A percentile compares a stretch with the other conserved stretches of the same genome.
Evolutionary conservation across 2,888 invertebrate species (phyloP).

Genomic region (Villa cingulata): DNA sequence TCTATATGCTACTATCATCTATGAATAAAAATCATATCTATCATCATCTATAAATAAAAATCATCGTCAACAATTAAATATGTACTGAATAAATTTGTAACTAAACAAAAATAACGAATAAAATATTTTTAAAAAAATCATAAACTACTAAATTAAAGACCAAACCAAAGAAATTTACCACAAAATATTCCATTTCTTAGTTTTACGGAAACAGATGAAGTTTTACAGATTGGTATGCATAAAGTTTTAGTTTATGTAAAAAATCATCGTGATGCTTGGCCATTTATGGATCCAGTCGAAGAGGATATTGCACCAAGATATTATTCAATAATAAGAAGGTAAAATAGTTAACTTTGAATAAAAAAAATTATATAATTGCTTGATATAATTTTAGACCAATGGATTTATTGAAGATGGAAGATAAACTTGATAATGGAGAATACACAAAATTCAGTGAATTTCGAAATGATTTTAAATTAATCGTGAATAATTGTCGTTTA

Average conservation of each 20-base stretch:
- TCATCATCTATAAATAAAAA: too few relatives aligned
- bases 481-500: constrained; percentile 81
- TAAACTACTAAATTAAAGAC: background rate
- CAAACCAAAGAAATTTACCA: constrained; percentile 14
- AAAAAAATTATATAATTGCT: background rate
- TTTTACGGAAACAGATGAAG: constrained; percentile 69
- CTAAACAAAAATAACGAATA: background rate
- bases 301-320: constrained; percentile 85
- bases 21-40: too few relatives aligned
- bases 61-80: too few relatives aligned
- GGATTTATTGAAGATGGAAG: constrained; percentile 80
- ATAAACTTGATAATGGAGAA: constrained; percentile 65
- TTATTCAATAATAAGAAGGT: constrained; percentile 53
- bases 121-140: background rate
- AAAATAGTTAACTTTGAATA: constrained; percentile 4
- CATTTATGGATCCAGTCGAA: constrained; percentile 84
- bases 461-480: constrained; percentile 76
- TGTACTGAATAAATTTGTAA: too few relatives aligned
- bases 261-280: constrained; percentile 86
- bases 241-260: constrained; percentile 80
- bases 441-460: constrained; percentile 70
- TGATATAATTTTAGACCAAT: constrained; percentile 48
- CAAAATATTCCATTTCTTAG: constrained; percentile 36
- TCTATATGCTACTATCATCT: too few relatives aligned
- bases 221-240: constrained; percentile 78